Evolutionary conservation across 2,113 vertebrate genomes (phyloP), one percentile per base, ranked within the genome.

Genomic region (Xiphias gladius): DNA sequence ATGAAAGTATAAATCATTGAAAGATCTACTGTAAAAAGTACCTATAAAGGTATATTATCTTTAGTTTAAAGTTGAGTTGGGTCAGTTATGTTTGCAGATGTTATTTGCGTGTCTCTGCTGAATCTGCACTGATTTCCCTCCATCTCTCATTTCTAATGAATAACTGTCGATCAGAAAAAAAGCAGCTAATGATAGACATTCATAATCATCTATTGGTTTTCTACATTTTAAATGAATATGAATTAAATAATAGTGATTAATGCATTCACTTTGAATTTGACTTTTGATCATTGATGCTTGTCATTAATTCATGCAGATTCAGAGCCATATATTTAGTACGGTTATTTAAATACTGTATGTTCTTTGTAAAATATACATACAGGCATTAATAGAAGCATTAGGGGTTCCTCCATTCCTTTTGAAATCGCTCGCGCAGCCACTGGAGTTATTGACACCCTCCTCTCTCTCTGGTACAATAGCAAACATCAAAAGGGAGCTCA

Each of bases 201-300:
- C 80, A 35, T 87, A 85, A 84, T 79, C 77, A 81, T 84, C 69
- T 84, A 84, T 86, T 62, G 80, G 73, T 85, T 89, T 76, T 82
- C 64, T 85, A 86, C 68, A 90, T 88, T 89, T 90, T 76, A 85
- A 86, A 93, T 91, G 86, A 91, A 48, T 90, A 92, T 95, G 76
- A 93, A 96, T 94, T 89, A 94, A 89, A 94, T 92, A 94, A 94
- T 88, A 88, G 73, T 7, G 80, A 94, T 94, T 93, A 93, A 94
- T 94, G 67, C 57, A 93, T 94, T 94, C 93, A 50, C 80, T 94
- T 93, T 95, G 88, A 92, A 92, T 88, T 73, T 54, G 71, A 82
- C 72, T 85, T 92, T 91, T 92, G 80, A 93, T 91, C 81, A 26
- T 57, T 78, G 83, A 86, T 85, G 87, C 89, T 90, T 73, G 71